phyloP scores from a whole-genome alignment of 1,140 invertebrate species.

The Trigoniulus corallinus region DNA sequence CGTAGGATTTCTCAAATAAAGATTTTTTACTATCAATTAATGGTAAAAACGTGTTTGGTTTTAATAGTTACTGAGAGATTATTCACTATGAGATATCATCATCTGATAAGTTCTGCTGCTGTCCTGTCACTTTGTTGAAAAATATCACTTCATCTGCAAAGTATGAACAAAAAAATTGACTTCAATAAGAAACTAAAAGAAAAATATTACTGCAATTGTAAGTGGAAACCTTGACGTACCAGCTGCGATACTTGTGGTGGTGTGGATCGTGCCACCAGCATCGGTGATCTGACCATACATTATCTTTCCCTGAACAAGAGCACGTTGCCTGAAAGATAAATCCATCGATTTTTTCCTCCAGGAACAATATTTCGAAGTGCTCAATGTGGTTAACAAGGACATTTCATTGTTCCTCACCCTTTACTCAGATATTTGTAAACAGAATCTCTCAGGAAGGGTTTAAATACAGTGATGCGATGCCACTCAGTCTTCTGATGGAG shows the following conservation, averaged over 20 bases:
- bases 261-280: constrained; percentile 47
- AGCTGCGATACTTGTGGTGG: constrained; percentile 58
- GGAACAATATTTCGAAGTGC: too few relatives aligned
- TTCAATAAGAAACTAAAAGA: not conserved
- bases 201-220: not conserved
- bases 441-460: constrained; percentile 55
- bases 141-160: constrained; percentile 63
- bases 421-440: constrained; percentile 64
- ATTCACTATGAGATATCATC: too few relatives aligned
- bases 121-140: constrained; percentile 31
- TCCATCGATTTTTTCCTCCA: too few relatives aligned
- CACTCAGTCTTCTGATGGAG: constrained; percentile 71
- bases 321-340: constrained; percentile 39
- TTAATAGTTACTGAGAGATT: too few relatives aligned
- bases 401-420: constrained; percentile 33
- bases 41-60: too few relatives aligned
- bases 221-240: too few relatives aligned
- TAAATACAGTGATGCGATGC: constrained; percentile 79
- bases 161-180: not conserved
- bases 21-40: too few relatives aligned
- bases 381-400: too few relatives aligned
- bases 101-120: too few relatives aligned
- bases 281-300: constrained; percentile 72
- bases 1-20: too few relatives aligned
- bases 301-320: constrained; percentile 62